These are phyloP conservation scores for Ischnura elegans DNA, from an alignment of 2,888 invertebrate species.

Conservation along the genomic window DNA sequence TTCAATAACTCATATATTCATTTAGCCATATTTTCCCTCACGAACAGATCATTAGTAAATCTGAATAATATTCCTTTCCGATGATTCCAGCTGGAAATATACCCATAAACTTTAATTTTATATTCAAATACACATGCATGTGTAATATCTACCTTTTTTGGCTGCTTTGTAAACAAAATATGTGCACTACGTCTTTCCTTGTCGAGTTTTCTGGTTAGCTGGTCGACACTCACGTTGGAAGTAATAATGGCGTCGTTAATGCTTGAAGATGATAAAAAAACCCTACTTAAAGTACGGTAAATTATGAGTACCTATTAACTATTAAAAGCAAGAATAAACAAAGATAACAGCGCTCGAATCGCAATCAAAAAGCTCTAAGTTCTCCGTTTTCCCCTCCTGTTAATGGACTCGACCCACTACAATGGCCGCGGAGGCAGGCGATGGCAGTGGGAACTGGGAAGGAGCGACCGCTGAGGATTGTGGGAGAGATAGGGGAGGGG, in stretches of 20 bases:
- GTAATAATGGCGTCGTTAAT: not conserved
- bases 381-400: conserved; percentile 26
- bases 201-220: not conserved
- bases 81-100: no score
- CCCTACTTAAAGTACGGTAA: not conserved
- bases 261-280: conserved; percentile 26
- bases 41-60: no score
- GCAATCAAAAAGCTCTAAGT: conserved; percentile 55
- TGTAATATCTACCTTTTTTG: conserved; percentile 1
- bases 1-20: no score
- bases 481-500: conserved; percentile 77
- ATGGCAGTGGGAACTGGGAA: conserved; percentile 78
- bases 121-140: not conserved
- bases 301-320: conserved; percentile 37
- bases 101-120: no score
- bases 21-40: no score
- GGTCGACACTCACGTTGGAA: not conserved
- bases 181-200: not conserved
- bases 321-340: conserved; percentile 42
- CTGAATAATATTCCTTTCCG: no score
- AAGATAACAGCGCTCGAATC: conserved; percentile 20
- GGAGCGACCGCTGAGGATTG: conserved; percentile 73
- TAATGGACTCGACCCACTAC: conserved; percentile 76
- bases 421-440: conserved; percentile 76
- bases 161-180: not conserved